Evolutionary conservation across 2,797 vertebrate genomes (phyloP).

Genomic region (Xiphorhynchus erythropygius): DNA sequence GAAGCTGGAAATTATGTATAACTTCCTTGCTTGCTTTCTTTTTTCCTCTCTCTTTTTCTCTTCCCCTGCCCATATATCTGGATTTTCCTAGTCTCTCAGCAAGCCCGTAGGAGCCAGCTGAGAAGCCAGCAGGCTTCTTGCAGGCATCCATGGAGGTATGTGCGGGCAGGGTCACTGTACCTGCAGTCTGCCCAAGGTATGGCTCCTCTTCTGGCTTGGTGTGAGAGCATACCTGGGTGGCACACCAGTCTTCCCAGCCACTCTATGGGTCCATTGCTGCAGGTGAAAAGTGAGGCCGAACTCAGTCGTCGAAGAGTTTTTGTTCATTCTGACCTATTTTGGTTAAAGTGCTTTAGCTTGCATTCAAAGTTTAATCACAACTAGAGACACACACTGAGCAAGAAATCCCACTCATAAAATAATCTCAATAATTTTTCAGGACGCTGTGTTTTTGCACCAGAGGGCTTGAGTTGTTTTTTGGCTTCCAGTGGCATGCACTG

Average conservation of each 20-base stretch:
- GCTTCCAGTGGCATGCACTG: background rate
- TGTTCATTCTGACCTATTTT: background rate
- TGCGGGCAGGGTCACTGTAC: accelerated
- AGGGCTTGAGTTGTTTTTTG: background rate
- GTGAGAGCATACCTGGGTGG: accelerated
- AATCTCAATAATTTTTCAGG: background rate
- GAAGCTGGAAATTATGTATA: background rate
- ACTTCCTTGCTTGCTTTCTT: background rate
- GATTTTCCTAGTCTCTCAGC: background rate
- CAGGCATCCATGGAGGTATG: accelerated
- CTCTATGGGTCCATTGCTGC: accelerated
- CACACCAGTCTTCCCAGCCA: background rate
- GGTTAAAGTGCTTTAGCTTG: background rate
- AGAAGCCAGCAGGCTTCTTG: background rate
- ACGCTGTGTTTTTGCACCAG: background rate
- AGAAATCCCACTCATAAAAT: background rate
- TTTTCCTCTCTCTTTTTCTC: background rate
- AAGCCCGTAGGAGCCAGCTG: background rate
- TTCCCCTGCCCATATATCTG: background rate
- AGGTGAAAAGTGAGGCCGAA: background rate
- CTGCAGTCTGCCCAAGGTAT: background rate
- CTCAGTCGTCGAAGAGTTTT: background rate
- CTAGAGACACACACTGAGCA: background rate
- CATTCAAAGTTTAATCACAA: background rate
- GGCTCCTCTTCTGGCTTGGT: accelerated